Evolutionary conservation across 1,140 invertebrate genomes (phyloP).

Genomic region (Chrysoperla carnea): DNA sequence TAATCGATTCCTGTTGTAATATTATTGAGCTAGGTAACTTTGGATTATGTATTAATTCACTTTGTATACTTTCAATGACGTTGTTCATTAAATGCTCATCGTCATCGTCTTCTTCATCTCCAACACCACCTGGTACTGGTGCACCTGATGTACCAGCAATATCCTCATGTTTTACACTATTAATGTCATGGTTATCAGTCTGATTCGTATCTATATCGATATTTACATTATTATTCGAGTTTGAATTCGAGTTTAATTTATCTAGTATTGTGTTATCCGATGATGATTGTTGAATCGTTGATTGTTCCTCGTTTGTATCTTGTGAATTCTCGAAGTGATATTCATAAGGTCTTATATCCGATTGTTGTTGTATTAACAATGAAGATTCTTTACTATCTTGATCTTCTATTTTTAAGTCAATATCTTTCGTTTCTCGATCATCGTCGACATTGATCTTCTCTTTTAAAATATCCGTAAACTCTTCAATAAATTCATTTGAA

Average conservation of each 20-base stretch:
- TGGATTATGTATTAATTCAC: constrained; percentile 7
- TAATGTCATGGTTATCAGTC: no score
- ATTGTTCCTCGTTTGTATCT: no score
- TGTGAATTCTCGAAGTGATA: no score
- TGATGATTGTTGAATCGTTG: no score
- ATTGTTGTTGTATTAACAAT: no score
- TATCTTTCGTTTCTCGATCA: constrained; percentile 7
- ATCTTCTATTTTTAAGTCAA: constrained; percentile 4
- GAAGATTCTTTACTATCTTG: constrained; percentile 2
- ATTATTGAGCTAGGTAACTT: constrained; percentile 20
- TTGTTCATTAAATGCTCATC: constrained; percentile 5
- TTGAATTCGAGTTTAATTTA: no score
- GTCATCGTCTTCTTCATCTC: constrained; percentile 1
- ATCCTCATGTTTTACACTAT: no score
- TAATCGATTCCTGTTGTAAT: constrained; percentile 18
- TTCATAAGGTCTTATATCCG: no score
- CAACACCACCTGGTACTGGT: neutral
- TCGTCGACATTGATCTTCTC: constrained; percentile 7
- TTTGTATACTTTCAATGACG: neutral
- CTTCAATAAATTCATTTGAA: no score
- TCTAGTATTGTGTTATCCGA: no score
- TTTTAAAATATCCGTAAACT: constrained; percentile 1
- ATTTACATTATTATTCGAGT: no score
- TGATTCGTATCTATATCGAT: no score
- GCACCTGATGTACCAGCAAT: neutral